A percentile compares a stretch with the other conserved stretches of the same genome.
These are phyloP conservation scores for Eidolon helvum DNA, from an alignment of 2,113 vertebrate genomes.

Conservation along the genomic window DNA sequence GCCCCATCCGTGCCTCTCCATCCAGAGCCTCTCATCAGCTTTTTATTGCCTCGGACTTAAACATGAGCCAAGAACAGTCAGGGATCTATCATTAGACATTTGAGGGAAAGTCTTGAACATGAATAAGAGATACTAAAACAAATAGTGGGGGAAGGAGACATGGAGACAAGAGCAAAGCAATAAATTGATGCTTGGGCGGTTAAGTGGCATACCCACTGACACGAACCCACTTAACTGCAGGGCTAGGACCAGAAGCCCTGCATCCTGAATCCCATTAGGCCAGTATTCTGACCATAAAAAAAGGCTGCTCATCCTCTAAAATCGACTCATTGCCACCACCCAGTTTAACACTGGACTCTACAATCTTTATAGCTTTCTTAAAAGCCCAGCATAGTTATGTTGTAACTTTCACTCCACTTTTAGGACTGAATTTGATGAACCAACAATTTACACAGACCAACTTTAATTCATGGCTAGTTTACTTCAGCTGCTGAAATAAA, in stretches of 20 bases:
- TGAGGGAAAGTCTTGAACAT: neutral
- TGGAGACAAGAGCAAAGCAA: neutral
- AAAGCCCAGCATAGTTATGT: neutral
- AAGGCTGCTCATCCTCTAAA: neutral
- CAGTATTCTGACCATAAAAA: neutral
- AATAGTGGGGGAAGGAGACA: neutral
- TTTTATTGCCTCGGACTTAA: neutral
- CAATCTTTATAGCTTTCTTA: neutral
- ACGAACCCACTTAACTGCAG: neutral
- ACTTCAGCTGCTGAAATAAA: conserved; percentile 78
- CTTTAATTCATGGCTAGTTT: conserved; percentile 71
- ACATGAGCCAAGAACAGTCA: neutral
- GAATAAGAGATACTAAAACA: conserved; percentile 1
- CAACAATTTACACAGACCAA: conserved; percentile 77
- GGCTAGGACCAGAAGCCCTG: neutral
- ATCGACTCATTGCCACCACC: neutral
- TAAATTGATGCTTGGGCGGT: neutral
- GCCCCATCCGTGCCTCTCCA: neutral
- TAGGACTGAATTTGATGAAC: conserved; percentile 66
- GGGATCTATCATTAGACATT: neutral
- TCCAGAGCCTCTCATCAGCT: neutral
- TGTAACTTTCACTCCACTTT: conserved; percentile 62
- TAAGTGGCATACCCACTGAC: neutral
- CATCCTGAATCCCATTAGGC: neutral
- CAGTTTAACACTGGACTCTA: neutral